These are phyloP conservation scores for Oligia latruncula DNA, from an alignment of 2,888 invertebrate species.

Conservation along the genomic window DNA sequence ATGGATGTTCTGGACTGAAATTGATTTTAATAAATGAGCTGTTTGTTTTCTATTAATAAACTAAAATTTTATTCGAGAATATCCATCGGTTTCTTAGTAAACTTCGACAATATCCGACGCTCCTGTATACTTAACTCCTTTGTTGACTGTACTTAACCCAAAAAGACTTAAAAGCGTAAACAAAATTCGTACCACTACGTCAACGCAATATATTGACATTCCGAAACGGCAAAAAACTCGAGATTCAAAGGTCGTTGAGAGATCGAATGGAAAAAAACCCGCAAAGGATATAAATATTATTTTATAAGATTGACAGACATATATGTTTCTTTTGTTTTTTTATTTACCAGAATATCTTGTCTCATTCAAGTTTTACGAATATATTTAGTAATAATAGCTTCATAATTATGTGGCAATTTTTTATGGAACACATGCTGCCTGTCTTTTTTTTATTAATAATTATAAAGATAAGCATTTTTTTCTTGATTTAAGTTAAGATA, in stretches of 20 bases:
- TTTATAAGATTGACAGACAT: constrained; percentile 23
- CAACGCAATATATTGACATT: constrained; percentile 40
- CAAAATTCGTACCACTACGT: not conserved
- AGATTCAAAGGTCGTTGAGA: constrained; percentile 32
- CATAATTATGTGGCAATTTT: not conserved
- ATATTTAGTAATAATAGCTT: not conserved
- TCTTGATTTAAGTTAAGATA: not conserved
- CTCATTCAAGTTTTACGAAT: not conserved
- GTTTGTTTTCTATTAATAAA: too few species aligned
- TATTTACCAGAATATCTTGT: constrained; percentile 9
- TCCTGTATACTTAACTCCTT: too few species aligned
- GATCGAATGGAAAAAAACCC: constrained; percentile 52
- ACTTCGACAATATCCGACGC: too few species aligned
- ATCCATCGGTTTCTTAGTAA: too few species aligned
- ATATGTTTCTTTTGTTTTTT: constrained; percentile 21
- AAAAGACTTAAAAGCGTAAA: constrained; percentile 11
- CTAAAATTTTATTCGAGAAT: too few species aligned
- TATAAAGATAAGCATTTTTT: not conserved
- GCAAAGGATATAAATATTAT: constrained; percentile 24
- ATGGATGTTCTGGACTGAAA: too few species aligned
- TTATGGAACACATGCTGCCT: not conserved
- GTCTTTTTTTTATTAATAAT: not conserved
- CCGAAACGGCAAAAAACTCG: constrained; percentile 19
- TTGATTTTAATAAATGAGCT: too few species aligned
- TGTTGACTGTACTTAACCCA: not conserved